phyloP scores from a whole-genome alignment of 64 coral and sea anemone species.

The Stichodactyla mertensii region DNA sequence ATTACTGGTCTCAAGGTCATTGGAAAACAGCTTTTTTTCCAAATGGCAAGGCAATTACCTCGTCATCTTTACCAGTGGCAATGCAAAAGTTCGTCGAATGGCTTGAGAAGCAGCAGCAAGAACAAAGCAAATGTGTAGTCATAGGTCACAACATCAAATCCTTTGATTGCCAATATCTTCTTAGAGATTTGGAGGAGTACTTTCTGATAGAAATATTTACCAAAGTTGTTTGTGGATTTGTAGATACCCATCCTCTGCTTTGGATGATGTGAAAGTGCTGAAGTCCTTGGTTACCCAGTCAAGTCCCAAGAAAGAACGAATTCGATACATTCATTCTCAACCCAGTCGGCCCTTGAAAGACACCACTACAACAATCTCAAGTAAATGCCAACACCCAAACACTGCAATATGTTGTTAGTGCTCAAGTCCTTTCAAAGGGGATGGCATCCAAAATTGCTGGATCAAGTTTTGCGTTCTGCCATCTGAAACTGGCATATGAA shows the following conservation, averaged over 20 bases:
- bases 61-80: not conserved
- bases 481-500: slow-evolving; percentile 27
- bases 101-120: not conserved
- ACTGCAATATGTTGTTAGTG: slow-evolving; percentile 17
- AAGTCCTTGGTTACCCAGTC: no score
- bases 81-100: slow-evolving; percentile 21
- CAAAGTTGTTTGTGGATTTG: no score
- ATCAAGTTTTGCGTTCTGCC: slow-evolving; percentile 14
- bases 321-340: slow-evolving; percentile 25
- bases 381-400: not conserved
- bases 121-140: not conserved
- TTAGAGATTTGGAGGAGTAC: not conserved
- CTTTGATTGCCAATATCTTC: slow-evolving; percentile 36
- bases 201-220: no score
- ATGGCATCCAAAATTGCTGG: slow-evolving; percentile 33
- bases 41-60: not conserved
- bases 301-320: no score
- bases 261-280: no score
- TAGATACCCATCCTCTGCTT: no score
- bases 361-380: not conserved
- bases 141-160: slow-evolving; percentile 33
- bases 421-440: slow-evolving; percentile 15
- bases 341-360: slow-evolving; percentile 3
- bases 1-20: not conserved
- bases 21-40: not conserved